Base-by-base conservation (phyloP, 2,113 vertebrate genomes). In the Tenebrosternarchus preto region DNA sequence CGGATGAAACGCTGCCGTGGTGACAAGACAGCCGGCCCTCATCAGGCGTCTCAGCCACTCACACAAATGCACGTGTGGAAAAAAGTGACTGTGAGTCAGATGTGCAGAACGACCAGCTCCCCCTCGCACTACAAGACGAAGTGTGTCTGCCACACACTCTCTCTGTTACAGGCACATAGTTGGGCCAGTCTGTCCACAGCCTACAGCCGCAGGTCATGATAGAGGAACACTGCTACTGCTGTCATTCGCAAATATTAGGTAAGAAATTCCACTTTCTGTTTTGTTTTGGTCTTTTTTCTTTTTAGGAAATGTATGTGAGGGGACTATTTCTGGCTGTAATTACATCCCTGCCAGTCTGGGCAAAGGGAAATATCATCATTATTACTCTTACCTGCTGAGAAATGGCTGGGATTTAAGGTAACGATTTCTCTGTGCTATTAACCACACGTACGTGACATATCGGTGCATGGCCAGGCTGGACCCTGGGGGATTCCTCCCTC, bases 371-470 rank as follows among this genome's bases (percentile, higher is more conserved):
- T 57, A 0, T 80, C 81, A 80, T 85, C 84, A 85, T 74, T 71
- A 39, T 33, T 78, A 59, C 68, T 74, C 81, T 69, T 80, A 82
- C 1, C 19, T 24, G 29, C 20, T 68, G 75, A 88, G 84, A 86
- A 89, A 91, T 87, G 76, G 86, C 84, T 82, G 59, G 83, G 88
- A 89, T 89, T 87, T 89, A 88, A 90, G 83, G 67, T 89, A 89
- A 89, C 76, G 78, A 88, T 87, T 75, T 63, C 55, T 82, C 55
- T 19, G 55, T 31, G 82, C 89, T 91, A 86, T 90, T 84, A 91
- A 89, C 85, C 88, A 84, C 82, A 77, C 69, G 88, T 88, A 88
- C 88, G 89, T 92, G 90, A 90, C 89, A 87, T 66, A 36, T 8
- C 64, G 77, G 63, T 57, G 0, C n/a, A 74, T 77, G 16, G 78